A percentile compares a stretch with the other conserved stretches of the same genome.
These are phyloP conservation scores for Apteryx owenii DNA, from an alignment of 2,113 vertebrate genomes.

Conservation along the genomic window DNA sequence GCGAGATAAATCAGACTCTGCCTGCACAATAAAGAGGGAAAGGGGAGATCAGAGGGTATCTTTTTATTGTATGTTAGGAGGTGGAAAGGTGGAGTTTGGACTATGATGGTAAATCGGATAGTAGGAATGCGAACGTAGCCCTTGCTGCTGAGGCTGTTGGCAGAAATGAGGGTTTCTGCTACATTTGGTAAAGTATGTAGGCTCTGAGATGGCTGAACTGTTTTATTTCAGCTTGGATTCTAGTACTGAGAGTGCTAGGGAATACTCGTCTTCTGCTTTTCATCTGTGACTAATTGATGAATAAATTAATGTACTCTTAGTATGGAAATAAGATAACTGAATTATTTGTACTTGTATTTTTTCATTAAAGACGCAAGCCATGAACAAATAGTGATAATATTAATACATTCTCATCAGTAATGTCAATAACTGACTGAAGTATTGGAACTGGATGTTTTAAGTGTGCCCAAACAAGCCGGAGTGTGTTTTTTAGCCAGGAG, in stretches of 20 bases:
- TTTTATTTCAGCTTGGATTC: not conserved
- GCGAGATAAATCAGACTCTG: not conserved
- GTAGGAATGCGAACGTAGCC: not conserved
- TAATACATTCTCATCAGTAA: not conserved
- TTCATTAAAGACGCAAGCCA: not conserved
- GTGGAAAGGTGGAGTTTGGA: not conserved
- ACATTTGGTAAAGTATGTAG: not conserved
- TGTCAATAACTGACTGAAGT: not conserved
- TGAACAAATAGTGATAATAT: not conserved
- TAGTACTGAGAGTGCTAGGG: not conserved
- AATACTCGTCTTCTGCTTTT: slow-evolving; percentile 1
- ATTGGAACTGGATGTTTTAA: not conserved
- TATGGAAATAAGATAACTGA: not conserved
- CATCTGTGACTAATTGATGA: not conserved
- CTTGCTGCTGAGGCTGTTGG: not conserved
- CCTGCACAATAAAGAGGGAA: not conserved
- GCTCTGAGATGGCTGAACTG: not conserved
- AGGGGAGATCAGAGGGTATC: not conserved
- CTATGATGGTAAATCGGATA: not conserved
- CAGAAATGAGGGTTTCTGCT: not conserved
- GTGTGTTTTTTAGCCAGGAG: not conserved
- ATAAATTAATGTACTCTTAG: slow-evolving; percentile 7
- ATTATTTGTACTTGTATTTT: not conserved
- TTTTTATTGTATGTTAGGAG: not conserved
- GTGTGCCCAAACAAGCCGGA: not conserved